These are phyloP conservation scores for Papilio glaucus DNA, from an alignment of 1,140 invertebrate species.

Conservation along the genomic window DNA sequence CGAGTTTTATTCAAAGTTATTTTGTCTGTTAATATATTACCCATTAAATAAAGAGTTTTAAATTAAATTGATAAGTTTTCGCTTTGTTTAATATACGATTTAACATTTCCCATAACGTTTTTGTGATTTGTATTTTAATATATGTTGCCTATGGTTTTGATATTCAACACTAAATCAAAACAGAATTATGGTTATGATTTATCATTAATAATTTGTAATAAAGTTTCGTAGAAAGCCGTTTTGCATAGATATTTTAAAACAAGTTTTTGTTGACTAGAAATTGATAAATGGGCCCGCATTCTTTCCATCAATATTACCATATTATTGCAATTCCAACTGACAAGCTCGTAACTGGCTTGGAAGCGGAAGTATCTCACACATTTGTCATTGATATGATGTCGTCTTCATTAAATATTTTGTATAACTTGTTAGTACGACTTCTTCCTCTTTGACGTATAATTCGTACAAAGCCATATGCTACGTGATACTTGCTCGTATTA, in stretches of 20 bases:
- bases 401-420: neutral
- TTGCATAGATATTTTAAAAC: neutral
- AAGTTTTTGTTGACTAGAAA: neutral
- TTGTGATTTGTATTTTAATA: neutral
- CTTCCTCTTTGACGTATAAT: neutral
- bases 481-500: too few species aligned
- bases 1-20: too few species aligned
- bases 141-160: neutral
- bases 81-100: neutral
- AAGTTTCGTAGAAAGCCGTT: neutral
- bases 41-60: too few species aligned
- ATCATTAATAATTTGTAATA: neutral
- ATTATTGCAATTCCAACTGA: conserved; percentile 1
- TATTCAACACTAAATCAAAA: neutral
- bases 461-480: neutral
- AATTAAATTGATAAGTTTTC: too few species aligned
- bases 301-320: neutral
- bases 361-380: neutral
- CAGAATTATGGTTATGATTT: neutral
- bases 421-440: neutral
- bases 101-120: neutral
- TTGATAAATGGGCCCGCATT: neutral
- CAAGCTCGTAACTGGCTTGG: neutral
- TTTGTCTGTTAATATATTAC: too few species aligned
- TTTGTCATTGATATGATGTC: neutral